Base-by-base conservation (phyloP, 1,140 invertebrate genomes). In the Ostrea edulis region DNA sequence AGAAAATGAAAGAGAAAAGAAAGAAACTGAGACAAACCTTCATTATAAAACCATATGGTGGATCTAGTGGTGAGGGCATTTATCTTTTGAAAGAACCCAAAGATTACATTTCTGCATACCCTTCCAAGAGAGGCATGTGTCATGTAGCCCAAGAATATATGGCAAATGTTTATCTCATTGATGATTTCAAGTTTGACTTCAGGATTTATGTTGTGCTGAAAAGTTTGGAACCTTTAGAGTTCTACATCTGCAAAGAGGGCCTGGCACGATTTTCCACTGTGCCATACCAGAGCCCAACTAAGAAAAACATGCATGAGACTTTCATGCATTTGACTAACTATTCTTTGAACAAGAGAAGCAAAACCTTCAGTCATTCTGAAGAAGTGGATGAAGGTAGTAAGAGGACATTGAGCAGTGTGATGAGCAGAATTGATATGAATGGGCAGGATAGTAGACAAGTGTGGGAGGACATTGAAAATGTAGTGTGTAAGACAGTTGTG, bases 321-420 rank as follows among this genome's bases (percentile, higher is more conserved):
- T 96, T 93, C 89, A 95, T 95, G 92, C 95, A 96, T 93, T 91
- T 96, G 87, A 96, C 95, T 20, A 96, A 96, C 90, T 96, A 96
- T 90, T 96, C 95, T 0, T 90, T 96, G 62, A 96, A 96, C 88
- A 96, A 96, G 89, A 91, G 92, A 62, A 95, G 94, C 90, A 90
- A 90, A n/a, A 91, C 92, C 17, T 96, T 95, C 89, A 93, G 95
- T 54, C 95, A 95, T 58, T 95, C 95, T 14, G 94, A 95, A 20
- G 92, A 92, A 25, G 91, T 95, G 8, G 92, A 95, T 85, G 93
- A 94, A 90, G 96, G 96, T 1, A 95, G 95, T 85, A 96, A 96
- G 87, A 87, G 96, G 62, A 94, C 95, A 11, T 87, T 95, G 51
- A 94, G 93, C 11, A 95, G 95, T 55, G 95, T 96, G 7, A 93